Evolutionary conservation across 1,140 invertebrate species (phyloP), one percentile per base, ranked within the genome.

Genomic region (Penaeus indicus): DNA sequence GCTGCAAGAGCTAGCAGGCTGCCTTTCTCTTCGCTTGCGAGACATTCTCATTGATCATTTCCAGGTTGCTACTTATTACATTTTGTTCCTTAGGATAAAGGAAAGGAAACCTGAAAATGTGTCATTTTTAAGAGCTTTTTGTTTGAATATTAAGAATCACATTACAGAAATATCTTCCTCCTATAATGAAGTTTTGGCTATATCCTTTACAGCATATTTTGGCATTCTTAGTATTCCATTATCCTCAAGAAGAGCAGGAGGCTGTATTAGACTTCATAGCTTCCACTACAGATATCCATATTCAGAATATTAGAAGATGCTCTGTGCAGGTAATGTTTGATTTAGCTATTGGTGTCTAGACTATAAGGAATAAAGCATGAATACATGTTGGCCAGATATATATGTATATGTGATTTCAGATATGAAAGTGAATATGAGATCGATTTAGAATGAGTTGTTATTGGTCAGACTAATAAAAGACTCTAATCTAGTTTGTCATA

Each of bases 11-110:
- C 61, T 89, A 25, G 83, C 88, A 22, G 78, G 61, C 16, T 89
- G 88, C 42, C 69, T 89, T 18, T 77, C 77, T 13, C 38, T 86
- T 63, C 75, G 88, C 19, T 78, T 89, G 22, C 54, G 88, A 27
- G 88, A 89, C 67, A 82, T 89, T 42, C 78, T 89, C 8, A 89
- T 89, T 86, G 88, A 89, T 61, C 84, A 89, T 62, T 89, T 89
- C 32, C 88, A 89, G 84, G 88, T 89, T 54, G 54, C 54, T 54
- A 54, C 54, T 1, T 13, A 16, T 10, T 7, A 0, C 10, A 16
- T 54, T 54, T 13, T 54, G 54, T 54, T 54, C 16, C 54, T 13
- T 54, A 2, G 2, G 54, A 16, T 54, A 54, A 54, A 75, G 38
- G 10, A 75, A 32, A 72, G 19, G 11, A 11, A 72, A 72, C 19